Base-by-base conservation (phyloP, 1,140 invertebrate genomes). In the Monochamus saltuarius region DNA sequence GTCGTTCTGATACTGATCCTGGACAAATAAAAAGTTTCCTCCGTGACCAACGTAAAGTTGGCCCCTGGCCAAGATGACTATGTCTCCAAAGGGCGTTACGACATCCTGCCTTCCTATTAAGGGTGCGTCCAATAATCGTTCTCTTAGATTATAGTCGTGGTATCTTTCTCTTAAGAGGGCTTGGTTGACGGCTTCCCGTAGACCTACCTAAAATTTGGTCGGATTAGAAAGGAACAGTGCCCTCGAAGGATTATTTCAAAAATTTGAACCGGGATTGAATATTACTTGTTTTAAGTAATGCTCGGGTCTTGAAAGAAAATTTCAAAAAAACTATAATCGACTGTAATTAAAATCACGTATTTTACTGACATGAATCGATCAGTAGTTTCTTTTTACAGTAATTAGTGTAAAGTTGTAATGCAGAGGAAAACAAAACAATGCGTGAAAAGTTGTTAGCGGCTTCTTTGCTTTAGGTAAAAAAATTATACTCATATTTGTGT, bases 41-140 rank as follows among this genome's bases (percentile, higher is more conserved):
- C 76, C 74, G 0, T 69, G 61, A n/a, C 78, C 70, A 58, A 81
- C 76, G 59, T 85, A 76, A 19, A 86, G 65, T 47, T 81, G 78
- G n/a, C 85, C 85, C 64, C 78, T 80, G 3, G 84, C 82, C 66
- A 86, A 66, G 34, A 83, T 79, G 0, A 82, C 80, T 13, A 86
- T 81, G 53, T 87, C 85, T n/a, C 84, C 83, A 50, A 82, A 82
- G 10, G 78, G 75, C 19, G 76, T 64, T 1, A 75, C 75, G 22
- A 77, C 73, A 37, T 76, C 73, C 29, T 66, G 65, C 35, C 78
- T 68, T 55, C 77, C 78, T 38, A 81, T 71, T 61, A 85, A 82
- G 0, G 82, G 81, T 1, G 84, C 82, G 14, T 69, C 71, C 69
- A 79, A 77, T 17, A 84, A 75, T 64, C 79, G 78, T 42, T 81